These are phyloP conservation scores for Scaptomyza graminum DNA, from an alignment of 1,140 invertebrate species.

Conservation along the genomic window DNA sequence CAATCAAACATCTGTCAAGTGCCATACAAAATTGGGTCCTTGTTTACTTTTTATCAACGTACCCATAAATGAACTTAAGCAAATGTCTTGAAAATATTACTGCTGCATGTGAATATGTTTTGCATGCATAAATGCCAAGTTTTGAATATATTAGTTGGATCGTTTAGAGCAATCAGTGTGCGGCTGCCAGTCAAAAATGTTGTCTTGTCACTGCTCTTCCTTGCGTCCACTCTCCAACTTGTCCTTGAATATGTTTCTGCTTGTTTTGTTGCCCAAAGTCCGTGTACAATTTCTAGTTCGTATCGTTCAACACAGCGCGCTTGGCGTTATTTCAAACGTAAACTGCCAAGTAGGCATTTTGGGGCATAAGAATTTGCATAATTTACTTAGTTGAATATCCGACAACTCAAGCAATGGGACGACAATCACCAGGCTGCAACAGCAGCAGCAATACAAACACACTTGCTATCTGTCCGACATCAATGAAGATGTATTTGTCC, in stretches of 20 bases:
- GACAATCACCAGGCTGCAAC: constrained; percentile 19
- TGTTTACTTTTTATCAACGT: constrained; percentile 58
- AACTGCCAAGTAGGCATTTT: constrained; percentile 66
- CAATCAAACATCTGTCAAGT: constrained; percentile 61
- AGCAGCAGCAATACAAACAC: neutral
- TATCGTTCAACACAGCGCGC: constrained; percentile 26
- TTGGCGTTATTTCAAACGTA: constrained; percentile 52
- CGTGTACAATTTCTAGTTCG: constrained; percentile 45
- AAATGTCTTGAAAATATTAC: constrained; percentile 11
- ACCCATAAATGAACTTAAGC: constrained; percentile 45
- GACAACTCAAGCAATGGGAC: constrained; percentile 45
- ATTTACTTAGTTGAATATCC: constrained; percentile 63
- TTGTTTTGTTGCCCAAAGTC: constrained; percentile 12
- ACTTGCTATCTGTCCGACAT: constrained; percentile 9
- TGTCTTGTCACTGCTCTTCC: neutral
- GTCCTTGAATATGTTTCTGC: constrained; percentile 17
- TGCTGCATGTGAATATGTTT: constrained; percentile 41
- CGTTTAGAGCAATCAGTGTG: constrained; percentile 63
- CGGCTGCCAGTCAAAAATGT: constrained; percentile 46
- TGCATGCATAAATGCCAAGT: constrained; percentile 51
- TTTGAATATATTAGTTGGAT: constrained; percentile 66
- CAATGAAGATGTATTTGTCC: constrained; percentile 37
- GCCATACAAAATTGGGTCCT: constrained; percentile 56
- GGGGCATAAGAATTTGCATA: constrained; percentile 65
- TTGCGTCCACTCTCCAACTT: neutral